Percentiles rank a stretch among this genome's conserved stretches.
phyloP scores from a whole-genome alignment of 1,140 invertebrate species.

The Drosophila orena region DNA sequence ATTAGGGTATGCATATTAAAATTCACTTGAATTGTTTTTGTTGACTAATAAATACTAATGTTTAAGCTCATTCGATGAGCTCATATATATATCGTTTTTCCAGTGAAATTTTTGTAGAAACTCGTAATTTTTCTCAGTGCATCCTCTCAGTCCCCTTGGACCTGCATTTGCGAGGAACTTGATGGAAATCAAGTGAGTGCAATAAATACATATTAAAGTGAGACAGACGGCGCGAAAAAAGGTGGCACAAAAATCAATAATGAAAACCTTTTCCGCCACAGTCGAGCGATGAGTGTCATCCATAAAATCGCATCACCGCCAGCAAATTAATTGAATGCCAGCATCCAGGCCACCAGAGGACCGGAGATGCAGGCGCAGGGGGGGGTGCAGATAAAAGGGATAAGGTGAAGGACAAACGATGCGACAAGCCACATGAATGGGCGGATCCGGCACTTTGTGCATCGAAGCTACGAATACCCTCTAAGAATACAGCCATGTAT shows the following conservation, averaged over 20 bases:
- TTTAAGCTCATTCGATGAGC: no score
- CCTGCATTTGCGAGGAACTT: conserved; percentile 40
- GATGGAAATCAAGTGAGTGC: conserved; percentile 74
- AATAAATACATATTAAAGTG: conserved; percentile 64
- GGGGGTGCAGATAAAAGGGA: background rate
- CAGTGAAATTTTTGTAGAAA: background rate
- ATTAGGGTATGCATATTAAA: no score
- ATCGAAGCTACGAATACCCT: conserved; percentile 4
- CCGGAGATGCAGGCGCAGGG: conserved; percentile 7
- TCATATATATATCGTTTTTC: background rate
- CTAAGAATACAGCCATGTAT: background rate
- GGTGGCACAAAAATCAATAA: conserved; percentile 67
- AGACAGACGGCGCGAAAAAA: conserved; percentile 7
- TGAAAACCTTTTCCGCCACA: conserved; percentile 43
- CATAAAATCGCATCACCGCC: conserved; percentile 56
- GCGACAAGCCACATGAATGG: conserved; percentile 39
- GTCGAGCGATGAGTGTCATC: conserved; percentile 45
- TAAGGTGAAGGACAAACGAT: conserved; percentile 36
- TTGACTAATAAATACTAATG: no score
- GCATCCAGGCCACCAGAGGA: conserved; percentile 29
- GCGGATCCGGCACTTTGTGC: background rate
- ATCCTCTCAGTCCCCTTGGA: background rate
- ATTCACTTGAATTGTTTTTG: no score
- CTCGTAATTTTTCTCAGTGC: conserved; percentile 14
- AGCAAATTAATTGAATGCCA: conserved; percentile 75